Evolutionary conservation across 2,888 invertebrate genomes (phyloP).

Genomic region (Orgyia antiqua): DNA sequence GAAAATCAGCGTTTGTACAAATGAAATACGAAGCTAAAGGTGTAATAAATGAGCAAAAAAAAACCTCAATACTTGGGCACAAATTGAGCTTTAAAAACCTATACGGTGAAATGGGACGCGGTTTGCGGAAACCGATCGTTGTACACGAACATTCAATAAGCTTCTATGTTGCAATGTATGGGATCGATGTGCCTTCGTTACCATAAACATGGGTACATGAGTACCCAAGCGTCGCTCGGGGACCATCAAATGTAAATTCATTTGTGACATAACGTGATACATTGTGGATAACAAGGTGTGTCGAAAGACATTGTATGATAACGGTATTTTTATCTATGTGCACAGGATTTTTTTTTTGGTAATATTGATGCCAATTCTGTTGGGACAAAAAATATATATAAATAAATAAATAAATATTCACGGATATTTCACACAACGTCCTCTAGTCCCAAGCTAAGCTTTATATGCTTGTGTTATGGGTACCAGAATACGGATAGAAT

Average conservation of each 20-base stretch:
- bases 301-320: neutral
- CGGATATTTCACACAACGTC: no score
- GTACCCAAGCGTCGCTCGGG: constrained; percentile 7
- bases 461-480: no score
- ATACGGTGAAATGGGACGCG: constrained; percentile 4
- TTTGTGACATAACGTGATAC: constrained; percentile 18
- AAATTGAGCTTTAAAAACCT: constrained; percentile 12
- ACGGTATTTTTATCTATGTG: no score
- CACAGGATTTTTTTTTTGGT: no score
- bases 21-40: neutral
- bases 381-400: no score
- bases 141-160: constrained; percentile 20
- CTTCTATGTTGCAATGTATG: constrained; percentile 7
- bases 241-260: constrained; percentile 27
- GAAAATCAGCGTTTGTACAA: neutral
- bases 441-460: no score
- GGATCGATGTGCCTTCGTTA: constrained; percentile 11
- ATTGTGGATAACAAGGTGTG: constrained; percentile 19
- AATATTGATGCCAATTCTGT: no score
- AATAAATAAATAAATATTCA: no score
- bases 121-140: constrained; percentile 6
- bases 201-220: constrained; percentile 15
- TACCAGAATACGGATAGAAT: no score
- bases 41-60: no score
- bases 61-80: neutral